phyloP scores from a whole-genome alignment of 2,888 invertebrate genomes.

The Agrotis segetum region DNA sequence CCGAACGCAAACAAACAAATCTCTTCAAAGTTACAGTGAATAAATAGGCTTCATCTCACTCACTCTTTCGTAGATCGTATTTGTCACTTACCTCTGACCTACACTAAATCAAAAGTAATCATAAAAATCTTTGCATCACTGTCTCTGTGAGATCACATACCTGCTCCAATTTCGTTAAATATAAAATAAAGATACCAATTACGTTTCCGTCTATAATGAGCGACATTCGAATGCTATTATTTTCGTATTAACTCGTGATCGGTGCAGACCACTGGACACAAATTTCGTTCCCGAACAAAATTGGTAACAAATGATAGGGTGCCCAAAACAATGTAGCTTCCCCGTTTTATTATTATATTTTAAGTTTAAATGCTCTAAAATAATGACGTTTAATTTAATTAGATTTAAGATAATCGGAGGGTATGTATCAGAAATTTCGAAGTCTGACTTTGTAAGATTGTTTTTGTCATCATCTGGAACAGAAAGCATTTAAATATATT shows the following conservation, averaged over 20 bases:
- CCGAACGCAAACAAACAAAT: too few species aligned
- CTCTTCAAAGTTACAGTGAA: too few species aligned
- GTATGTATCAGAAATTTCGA: too few species aligned
- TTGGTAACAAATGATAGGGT: slow-evolving; percentile 84
- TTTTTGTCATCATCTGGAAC: not conserved
- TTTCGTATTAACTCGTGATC: slow-evolving; percentile 87
- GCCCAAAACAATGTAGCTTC: slow-evolving; percentile 70
- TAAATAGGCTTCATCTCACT: too few species aligned
- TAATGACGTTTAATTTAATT: not conserved
- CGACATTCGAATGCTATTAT: slow-evolving; percentile 86
- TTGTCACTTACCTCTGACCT: too few species aligned
- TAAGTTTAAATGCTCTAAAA: slow-evolving; percentile 24
- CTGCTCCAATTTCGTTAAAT: slow-evolving; percentile 42
- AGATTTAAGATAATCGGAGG: not conserved
- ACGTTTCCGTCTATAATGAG: slow-evolving; percentile 80
- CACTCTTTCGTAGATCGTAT: too few species aligned
- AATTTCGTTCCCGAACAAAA: slow-evolving; percentile 78
- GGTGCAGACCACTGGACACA: slow-evolving; percentile 81
- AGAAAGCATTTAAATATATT: not conserved
- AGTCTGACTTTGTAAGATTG: too few species aligned
- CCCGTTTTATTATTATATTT: slow-evolving; percentile 67
- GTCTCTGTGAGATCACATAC: slow-evolving; percentile 16
- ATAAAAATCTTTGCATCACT: too few species aligned
- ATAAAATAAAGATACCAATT: slow-evolving; percentile 69
- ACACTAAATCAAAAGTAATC: too few species aligned